These are phyloP conservation scores for Latrodectus hesperus DNA, from an alignment of 2,888 invertebrate species.

Conservation along the genomic window DNA sequence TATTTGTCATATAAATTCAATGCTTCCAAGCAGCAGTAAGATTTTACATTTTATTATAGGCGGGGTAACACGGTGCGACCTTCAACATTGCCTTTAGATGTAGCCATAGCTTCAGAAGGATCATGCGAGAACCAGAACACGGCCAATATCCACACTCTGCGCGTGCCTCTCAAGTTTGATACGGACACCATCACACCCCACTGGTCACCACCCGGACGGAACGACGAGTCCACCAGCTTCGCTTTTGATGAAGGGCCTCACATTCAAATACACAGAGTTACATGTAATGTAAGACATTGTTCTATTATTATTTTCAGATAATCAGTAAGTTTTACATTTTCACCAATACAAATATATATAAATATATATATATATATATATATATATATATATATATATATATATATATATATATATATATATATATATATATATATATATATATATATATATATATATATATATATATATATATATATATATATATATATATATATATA, in stretches of 20 bases:
- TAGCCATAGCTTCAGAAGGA: conserved; percentile 9
- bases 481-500: too few species aligned
- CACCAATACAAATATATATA: too few species aligned
- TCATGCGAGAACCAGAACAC: neutral
- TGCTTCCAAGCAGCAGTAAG: too few species aligned
- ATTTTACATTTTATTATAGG: conserved; percentile 19
- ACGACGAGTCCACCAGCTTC: conserved; percentile 44
- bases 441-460: too few species aligned
- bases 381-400: too few species aligned
- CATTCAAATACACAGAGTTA: conserved; percentile 55
- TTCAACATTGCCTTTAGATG: conserved; percentile 40
- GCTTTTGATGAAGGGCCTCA: conserved; percentile 45
- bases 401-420: too few species aligned
- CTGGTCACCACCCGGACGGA: conserved; percentile 37
- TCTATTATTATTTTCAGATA: neutral
- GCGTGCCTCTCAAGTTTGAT: conserved; percentile 53
- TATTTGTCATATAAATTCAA: too few species aligned
- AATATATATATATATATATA: too few species aligned
- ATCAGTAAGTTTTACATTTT: neutral
- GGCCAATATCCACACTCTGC: conserved; percentile 39
- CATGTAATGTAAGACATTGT: conserved; percentile 51
- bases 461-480: too few species aligned
- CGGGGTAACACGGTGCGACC: conserved; percentile 59
- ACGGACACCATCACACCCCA: conserved; percentile 49
- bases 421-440: too few species aligned